Conservation (phyloP, 2,888 invertebrate species). For the Gryllus longicercus region DNA sequence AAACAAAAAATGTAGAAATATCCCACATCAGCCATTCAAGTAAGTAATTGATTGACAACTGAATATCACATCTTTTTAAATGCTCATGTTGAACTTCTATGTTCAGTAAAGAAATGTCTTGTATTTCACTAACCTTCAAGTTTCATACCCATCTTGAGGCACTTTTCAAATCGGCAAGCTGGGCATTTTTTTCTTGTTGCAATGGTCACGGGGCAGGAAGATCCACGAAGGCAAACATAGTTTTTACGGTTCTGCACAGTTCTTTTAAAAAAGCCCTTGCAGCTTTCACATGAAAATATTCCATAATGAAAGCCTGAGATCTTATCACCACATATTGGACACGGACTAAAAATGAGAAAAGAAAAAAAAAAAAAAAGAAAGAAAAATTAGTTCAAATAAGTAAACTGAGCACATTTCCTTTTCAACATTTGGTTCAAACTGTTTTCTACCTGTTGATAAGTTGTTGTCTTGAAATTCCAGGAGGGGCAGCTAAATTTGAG, state of each 20-base stretch:
- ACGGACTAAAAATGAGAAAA: conserved; percentile 61
- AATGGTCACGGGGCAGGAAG: conserved; percentile 87
- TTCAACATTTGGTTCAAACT: not conserved
- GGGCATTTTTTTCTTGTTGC: conserved; percentile 95
- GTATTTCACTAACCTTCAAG: conserved; percentile 66
- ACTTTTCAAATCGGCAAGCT: conserved; percentile 94
- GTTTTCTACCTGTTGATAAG: conserved; percentile 70
- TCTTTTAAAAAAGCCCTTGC: conserved; percentile 96
- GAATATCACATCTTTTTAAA: too few species aligned
- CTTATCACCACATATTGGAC: conserved; percentile 93
- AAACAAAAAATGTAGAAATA: too few species aligned
- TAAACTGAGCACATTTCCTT: not conserved
- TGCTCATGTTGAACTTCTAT: too few species aligned
- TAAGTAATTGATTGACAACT: too few species aligned
- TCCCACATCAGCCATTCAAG: too few species aligned
- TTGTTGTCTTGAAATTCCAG: conserved; percentile 83
- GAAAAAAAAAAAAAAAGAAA: not conserved
- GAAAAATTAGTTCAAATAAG: not conserved
- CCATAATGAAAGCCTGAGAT: conserved; percentile 98
- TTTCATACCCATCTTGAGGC: conserved; percentile 94
- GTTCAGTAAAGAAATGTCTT: too few species aligned
- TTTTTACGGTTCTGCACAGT: conserved; percentile 98
- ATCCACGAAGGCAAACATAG: conserved; percentile 88
- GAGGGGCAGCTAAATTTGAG: conserved; percentile 56
- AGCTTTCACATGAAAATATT: conserved; percentile 95